Conservation (phyloP, 2,888 invertebrate genomes). For the Drosophila recens region DNA sequence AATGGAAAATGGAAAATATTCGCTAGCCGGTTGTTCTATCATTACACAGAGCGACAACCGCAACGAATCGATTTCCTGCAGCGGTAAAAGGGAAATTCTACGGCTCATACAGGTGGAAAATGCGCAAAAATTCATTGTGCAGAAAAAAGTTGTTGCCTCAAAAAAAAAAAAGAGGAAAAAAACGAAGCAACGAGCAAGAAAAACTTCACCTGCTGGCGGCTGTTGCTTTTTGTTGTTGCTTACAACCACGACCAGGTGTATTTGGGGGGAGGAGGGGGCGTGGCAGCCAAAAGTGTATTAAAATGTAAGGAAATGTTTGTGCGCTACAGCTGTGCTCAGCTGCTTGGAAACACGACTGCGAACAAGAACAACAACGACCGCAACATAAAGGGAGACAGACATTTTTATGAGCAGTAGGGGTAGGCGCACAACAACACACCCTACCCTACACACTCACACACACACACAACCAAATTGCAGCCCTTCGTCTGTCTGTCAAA, state of each 20-base stretch:
- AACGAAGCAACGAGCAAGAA: conserved; percentile 11
- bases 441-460: not conserved
- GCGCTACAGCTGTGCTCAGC: conserved; percentile 73
- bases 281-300: conserved; percentile 73
- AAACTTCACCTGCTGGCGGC: conserved; percentile 68
- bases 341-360: conserved; percentile 72
- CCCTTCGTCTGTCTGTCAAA: conserved; percentile 34
- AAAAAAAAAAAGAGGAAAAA: not conserved
- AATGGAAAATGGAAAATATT: conserved; percentile 48
- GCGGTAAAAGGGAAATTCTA: not conserved
- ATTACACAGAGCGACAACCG: conserved; percentile 68
- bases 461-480: conserved; percentile 17
- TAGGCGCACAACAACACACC: conserved; percentile 28
- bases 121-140: conserved; percentile 82
- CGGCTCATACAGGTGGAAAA: conserved; percentile 79
- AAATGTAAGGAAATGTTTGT: conserved; percentile 71
- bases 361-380: conserved; percentile 53
- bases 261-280: conserved; percentile 13
- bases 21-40: conserved; percentile 46
- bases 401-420: conserved; percentile 28
- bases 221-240: conserved; percentile 61
- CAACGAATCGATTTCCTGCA: conserved; percentile 75
- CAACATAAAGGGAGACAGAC: conserved; percentile 50
- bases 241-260: conserved; percentile 24
- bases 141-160: conserved; percentile 69